phyloP scores from a whole-genome alignment of 2,797 vertebrate species.

The Falco berigora region DNA sequence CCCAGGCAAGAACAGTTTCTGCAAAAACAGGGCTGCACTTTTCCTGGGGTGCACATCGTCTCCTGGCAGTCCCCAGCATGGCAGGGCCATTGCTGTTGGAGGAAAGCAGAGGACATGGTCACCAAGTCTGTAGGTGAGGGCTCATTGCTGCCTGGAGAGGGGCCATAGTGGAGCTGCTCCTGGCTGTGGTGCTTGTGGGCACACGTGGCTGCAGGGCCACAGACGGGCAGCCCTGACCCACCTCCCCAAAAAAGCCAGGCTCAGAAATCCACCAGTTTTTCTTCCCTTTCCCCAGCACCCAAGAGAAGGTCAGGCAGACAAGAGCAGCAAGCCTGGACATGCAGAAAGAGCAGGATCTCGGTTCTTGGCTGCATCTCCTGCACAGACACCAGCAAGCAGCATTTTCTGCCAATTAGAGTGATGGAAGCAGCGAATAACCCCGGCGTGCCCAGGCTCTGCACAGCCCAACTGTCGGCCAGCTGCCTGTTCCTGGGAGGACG shows the following conservation, averaged over 20 bases:
- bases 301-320: not conserved
- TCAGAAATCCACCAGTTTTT: not conserved
- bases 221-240: not conserved
- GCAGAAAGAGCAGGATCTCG: not conserved
- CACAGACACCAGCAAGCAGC: not conserved
- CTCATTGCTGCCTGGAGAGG: not conserved
- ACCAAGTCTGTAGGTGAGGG: accelerated
- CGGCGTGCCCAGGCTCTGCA: not conserved
- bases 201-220: not conserved
- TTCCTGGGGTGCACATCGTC: not conserved
- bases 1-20: not conserved
- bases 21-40: not conserved
- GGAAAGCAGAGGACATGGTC: not conserved
- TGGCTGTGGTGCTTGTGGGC: accelerated
- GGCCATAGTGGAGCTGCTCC: accelerated
- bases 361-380: not conserved
- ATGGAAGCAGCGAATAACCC: not conserved
- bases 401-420: not conserved
- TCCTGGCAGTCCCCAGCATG: not conserved
- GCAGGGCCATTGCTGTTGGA: not conserved
- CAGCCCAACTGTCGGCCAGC: conserved; percentile 26
- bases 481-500: conserved; percentile 28
- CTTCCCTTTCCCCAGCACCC: not conserved
- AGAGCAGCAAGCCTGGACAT: not conserved
- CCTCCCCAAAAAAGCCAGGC: not conserved